These are phyloP conservation scores for Platysternon megacephalum DNA, from an alignment of 2,113 vertebrate species.

Conservation along the genomic window DNA sequence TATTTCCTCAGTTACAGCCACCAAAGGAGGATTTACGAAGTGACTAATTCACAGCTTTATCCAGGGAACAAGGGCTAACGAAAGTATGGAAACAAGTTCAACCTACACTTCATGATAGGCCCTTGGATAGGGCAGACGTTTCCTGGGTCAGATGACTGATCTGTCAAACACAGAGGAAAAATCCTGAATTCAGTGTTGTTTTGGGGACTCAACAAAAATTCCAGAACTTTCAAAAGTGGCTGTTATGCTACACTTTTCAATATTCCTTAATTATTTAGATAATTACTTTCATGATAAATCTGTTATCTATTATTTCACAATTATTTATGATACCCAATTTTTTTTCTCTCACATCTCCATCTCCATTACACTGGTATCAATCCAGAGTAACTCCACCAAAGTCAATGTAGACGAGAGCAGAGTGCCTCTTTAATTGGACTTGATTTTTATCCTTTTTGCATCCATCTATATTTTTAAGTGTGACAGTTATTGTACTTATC, in stretches of 20 bases:
- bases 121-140: background rate
- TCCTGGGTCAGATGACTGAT: background rate
- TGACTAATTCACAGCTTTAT: background rate
- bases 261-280: background rate
- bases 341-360: background rate
- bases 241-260: background rate
- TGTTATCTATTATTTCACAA: background rate
- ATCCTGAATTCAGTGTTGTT: background rate
- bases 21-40: background rate
- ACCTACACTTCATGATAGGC: background rate
- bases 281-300: background rate
- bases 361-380: background rate
- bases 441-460: fast-evolving
- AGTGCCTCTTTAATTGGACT: background rate
- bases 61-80: background rate
- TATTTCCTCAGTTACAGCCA: background rate
- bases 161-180: background rate
- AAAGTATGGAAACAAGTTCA: background rate
- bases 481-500: background rate
- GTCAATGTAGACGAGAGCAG: background rate
- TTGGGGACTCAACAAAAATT: background rate
- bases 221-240: background rate
- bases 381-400: background rate
- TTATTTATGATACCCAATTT: background rate
- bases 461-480: background rate